Evolutionary conservation across 2,888 invertebrate genomes (phyloP), one percentile per base, ranked within the genome.

Genomic region (Trypoxylon attenuatum): DNA sequence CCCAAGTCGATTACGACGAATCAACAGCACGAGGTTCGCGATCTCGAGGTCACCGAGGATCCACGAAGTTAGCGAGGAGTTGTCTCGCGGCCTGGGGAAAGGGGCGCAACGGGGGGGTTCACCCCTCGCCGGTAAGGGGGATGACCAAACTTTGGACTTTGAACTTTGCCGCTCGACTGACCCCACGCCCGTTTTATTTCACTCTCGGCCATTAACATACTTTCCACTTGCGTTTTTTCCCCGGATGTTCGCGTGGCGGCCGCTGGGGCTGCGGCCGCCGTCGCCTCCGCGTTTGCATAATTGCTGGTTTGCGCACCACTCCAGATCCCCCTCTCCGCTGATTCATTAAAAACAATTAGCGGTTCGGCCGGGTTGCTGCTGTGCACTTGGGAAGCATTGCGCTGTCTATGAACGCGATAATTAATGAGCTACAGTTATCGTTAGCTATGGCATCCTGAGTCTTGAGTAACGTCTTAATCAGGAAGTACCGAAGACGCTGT

Each of bases 191-290:
- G 81, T 82, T 85, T 85, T 84, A 84, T 84, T 84, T 83, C 80
- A 78, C 77, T 79, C 77, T 70, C 78, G 77, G 80, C 82, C 80
- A 84, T 86, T 86, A 86, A 84, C 85, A 85, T 86, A 86, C 80
- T 84, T 85, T 69, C 78, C 70, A 57, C 43, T 69, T 63, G 68
- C 66, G 78, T 82, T 82, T 82, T 82, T 81, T 62, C 72, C 56
- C 76, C 78, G 25, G 13, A 13, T n/a, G n/a, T n/a, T 78, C 78
- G 66, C 62, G 63, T 27, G 53, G 52, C 58, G 69, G 58, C 71
- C 69, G 62, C 56, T 56, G 69, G 56, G 71, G 71, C n/a, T n/a
- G n/a, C n/a, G n/a, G n/a, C n/a, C n/a, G n/a, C n/a, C n/a, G n/a
- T n/a, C n/a, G n/a, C n/a, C n/a, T n/a, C n/a, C 67, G 69, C 69